These are phyloP conservation scores for Drosophila cracens DNA, from an alignment of 2,888 invertebrate species.

Conservation along the genomic window DNA sequence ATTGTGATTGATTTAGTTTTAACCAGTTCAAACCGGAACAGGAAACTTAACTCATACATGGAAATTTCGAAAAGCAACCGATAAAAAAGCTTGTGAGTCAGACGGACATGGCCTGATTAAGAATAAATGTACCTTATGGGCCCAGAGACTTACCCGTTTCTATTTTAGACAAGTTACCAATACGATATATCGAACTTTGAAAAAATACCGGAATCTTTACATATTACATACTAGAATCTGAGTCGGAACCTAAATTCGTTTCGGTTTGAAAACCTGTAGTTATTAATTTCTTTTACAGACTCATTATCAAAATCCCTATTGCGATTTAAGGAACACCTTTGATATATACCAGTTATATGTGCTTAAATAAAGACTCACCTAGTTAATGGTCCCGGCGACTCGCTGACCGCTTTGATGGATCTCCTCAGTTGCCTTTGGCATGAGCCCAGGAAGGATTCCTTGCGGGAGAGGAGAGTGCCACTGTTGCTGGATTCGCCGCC, in stretches of 20 bases:
- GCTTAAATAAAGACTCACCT: conserved; percentile 75
- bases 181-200: too few relatives aligned
- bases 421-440: conserved; percentile 84
- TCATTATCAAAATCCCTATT: background rate
- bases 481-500: conserved; percentile 71
- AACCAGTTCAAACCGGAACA: background rate
- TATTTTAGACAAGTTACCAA: background rate
- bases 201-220: background rate
- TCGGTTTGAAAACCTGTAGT: background rate
- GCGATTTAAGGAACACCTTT: background rate
- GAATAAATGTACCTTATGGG: background rate
- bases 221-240: background rate
- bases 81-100: too few relatives aligned
- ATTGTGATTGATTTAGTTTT: background rate
- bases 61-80: background rate
- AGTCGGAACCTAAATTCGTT: background rate
- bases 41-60: background rate
- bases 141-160: background rate
- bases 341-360: background rate
- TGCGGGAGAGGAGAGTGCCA: conserved; percentile 75
- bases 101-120: too few relatives aligned
- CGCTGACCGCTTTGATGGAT: conserved; percentile 85
- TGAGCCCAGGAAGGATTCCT: conserved; percentile 84
- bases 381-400: conserved; percentile 84
- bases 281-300: background rate